phyloP scores from a whole-genome alignment of 2,888 invertebrate genomes.

The Augiades crinisus region DNA sequence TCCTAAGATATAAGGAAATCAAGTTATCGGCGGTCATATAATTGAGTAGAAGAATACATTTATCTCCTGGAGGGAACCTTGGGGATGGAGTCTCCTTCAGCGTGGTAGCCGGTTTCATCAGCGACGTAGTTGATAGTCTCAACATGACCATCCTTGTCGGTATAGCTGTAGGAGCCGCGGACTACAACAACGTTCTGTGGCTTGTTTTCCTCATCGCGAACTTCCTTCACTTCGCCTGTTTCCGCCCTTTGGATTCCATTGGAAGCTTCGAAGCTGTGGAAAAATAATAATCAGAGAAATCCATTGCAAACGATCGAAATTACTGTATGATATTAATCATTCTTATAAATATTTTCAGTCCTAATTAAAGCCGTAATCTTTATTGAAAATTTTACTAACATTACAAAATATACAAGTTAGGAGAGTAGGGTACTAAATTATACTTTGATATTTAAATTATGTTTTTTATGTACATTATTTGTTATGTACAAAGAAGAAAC shows the following conservation, averaged over 20 bases:
- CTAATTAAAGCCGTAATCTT: too few relatives aligned
- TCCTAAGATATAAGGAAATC: conserved; percentile 12
- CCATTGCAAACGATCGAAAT: too few relatives aligned
- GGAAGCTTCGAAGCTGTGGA: conserved; percentile 73
- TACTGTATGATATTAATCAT: too few relatives aligned
- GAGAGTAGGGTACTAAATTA: too few relatives aligned
- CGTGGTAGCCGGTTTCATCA: conserved; percentile 84
- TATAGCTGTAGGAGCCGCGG: conserved; percentile 82
- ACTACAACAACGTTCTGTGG: conserved; percentile 78
- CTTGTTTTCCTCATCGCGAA: conserved; percentile 80
- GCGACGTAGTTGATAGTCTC: conserved; percentile 78
- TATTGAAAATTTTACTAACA: too few relatives aligned
- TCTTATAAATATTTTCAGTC: neutral
- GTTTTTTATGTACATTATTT: too few relatives aligned
- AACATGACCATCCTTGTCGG: conserved; percentile 75
- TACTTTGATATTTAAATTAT: too few relatives aligned
- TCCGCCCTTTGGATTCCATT: conserved; percentile 79
- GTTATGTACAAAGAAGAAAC: too few relatives aligned
- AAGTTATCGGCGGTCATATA: conserved; percentile 16
- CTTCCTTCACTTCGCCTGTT: conserved; percentile 59
- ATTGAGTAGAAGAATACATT: conserved; percentile 33
- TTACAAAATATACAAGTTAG: too few relatives aligned
- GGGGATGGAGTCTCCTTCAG: conserved; percentile 83
- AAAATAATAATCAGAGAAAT: neutral
- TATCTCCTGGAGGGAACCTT: conserved; percentile 58